These are phyloP conservation scores for Pristis pectinata DNA, from an alignment of 2,797 vertebrate genomes.

Conservation along the genomic window DNA sequence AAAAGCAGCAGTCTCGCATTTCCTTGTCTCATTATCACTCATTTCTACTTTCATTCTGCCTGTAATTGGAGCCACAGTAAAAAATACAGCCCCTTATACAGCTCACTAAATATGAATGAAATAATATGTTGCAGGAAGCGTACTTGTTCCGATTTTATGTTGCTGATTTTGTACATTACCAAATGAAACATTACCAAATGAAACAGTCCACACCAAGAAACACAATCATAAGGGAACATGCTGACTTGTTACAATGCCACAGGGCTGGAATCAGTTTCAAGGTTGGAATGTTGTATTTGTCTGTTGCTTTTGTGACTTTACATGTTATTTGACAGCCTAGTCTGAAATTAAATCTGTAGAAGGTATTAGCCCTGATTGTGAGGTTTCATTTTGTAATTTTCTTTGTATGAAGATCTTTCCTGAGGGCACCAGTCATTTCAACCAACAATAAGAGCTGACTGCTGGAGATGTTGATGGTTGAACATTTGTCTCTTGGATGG, in stretches of 20 bases:
- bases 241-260: not conserved
- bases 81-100: not conserved
- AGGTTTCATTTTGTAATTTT: conserved; percentile 20
- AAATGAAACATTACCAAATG: not conserved
- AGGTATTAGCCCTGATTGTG: not conserved
- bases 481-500: not conserved
- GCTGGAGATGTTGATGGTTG: not conserved
- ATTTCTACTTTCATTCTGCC: not conserved
- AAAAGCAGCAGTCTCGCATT: not conserved
- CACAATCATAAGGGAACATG: not conserved
- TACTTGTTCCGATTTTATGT: not conserved
- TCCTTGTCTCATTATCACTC: not conserved
- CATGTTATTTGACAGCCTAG: not conserved
- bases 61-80: not conserved
- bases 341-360: conserved; percentile 23
- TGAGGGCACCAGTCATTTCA: not conserved
- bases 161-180: not conserved
- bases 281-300: not conserved
- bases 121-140: not conserved
- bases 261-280: not conserved
- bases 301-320: conserved; percentile 19
- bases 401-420: not conserved
- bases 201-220: not conserved
- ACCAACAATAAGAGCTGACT: not conserved
- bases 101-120: not conserved